Evolutionary conservation across 2,797 vertebrate species (phyloP), one percentile per base, ranked within the genome.

Genomic region (Megalops cyprinoides): DNA sequence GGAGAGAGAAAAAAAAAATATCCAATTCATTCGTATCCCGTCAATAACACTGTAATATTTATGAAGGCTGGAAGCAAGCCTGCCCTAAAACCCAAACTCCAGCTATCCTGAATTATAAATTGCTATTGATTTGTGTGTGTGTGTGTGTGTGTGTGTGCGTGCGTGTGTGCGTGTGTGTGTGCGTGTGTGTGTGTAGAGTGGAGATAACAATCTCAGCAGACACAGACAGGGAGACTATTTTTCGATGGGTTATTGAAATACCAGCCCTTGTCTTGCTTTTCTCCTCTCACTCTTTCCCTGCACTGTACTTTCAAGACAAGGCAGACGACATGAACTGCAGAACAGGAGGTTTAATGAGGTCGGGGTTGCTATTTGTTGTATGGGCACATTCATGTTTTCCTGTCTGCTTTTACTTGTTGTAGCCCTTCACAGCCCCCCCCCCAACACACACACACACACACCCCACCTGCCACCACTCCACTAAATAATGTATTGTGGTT

Each of bases 11-110:
- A 84, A 84, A 92, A 83, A 84, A 92, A 92, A 93, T 93, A 91
- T 93, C 92, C 91, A 93, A 93, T 93, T 94, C 92, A 94, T 93
- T 93, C 92, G 92, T 90, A 93, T 92, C 90, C 90, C 92, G 94
- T 94, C 94, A 93, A 95, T 95, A 95, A 92, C 91, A 91, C 92
- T 95, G 93, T 93, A 94, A 94, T 95, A 95, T 95, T 95, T 94
- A 95, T 95, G 93, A 94, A 92, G 92, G 89, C 92, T 94, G 91
- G 92, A 93, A 93, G 93, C 91, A 87, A 88, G 92, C 86, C 90
- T 89, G 92, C 90, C 92, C 92, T 92, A 94, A 93, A 94, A 93
- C 92, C 93, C 92, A 92, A 94, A 94, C 93, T 94, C 90, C 92
- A 88, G 92, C 93, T 91, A 93, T 93, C 92, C 92, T 94, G 93